Percentiles rank a stretch among this genome's conserved stretches.
These are phyloP conservation scores for Tetranychus piercei DNA, from an alignment of 2,888 invertebrate genomes.

Conservation along the genomic window DNA sequence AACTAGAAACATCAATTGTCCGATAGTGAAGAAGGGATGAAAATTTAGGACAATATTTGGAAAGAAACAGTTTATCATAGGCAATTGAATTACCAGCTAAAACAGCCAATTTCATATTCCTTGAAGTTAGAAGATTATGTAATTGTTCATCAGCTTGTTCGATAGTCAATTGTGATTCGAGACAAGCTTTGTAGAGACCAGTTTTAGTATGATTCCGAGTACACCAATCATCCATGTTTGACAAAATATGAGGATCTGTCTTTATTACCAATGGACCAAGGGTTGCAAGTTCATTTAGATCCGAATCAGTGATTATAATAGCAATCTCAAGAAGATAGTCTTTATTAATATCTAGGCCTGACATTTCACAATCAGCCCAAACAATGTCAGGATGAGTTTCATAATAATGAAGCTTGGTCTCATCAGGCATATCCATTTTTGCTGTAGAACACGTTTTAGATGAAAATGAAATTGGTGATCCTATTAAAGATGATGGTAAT, in stretches of 20 bases:
- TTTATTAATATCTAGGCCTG: conserved; percentile 56
- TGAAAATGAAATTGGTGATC: not conserved
- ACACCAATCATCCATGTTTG: conserved; percentile 70
- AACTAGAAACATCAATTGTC: conserved; percentile 71
- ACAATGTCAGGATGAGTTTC: conserved; percentile 12
- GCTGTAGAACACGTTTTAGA: not conserved
- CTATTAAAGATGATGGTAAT: not conserved
- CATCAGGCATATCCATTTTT: not conserved
- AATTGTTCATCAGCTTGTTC: conserved; percentile 20
- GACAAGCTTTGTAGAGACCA: conserved; percentile 18
- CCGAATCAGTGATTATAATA: conserved; percentile 62
- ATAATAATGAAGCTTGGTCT: not conserved
- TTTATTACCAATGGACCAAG: conserved; percentile 20
- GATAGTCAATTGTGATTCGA: conserved; percentile 18
- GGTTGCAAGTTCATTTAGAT: conserved; percentile 42
- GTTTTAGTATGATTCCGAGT: conserved; percentile 48
- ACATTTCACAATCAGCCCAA: conserved; percentile 45
- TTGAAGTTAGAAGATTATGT: conserved; percentile 10
- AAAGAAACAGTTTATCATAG: conserved; percentile 62
- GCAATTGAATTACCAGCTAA: conserved; percentile 64
- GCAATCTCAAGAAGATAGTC: conserved; percentile 74
- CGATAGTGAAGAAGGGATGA: conserved; percentile 68
- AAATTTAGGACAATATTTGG: conserved; percentile 60
- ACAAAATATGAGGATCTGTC: conserved; percentile 41
- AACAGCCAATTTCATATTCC: conserved; percentile 14